Conservation (phyloP, 2,888 invertebrate species). For the Lagria hirta region DNA sequence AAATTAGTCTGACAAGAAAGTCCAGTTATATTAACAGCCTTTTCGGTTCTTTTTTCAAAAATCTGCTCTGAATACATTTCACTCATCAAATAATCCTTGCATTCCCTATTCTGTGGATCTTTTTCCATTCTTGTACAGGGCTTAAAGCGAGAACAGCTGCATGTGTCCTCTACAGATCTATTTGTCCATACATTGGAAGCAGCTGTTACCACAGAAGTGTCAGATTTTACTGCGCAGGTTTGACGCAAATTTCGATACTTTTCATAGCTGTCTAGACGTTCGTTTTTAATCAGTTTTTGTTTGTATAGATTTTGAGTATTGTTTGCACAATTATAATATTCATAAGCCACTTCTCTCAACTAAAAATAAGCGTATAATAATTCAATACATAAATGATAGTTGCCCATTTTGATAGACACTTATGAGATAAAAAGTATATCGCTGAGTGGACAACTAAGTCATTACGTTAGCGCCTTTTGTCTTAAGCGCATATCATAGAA, state of each 20-base stretch:
- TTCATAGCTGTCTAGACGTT: conserved; percentile 35
- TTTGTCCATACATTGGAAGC: conserved; percentile 16
- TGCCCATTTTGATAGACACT: too few species aligned
- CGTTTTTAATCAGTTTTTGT: conserved; percentile 14
- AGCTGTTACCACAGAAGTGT: conserved; percentile 3
- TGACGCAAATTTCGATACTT: conserved; percentile 33
- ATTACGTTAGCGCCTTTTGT: too few species aligned
- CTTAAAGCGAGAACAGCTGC: conserved; percentile 5
- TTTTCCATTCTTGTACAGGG: conserved; percentile 15
- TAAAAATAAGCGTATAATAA: conserved; percentile 48
- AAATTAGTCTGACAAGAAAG: conserved; percentile 61
- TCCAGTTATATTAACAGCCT: conserved; percentile 47
- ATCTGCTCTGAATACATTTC: conserved; percentile 52
- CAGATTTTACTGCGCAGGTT: conserved; percentile 21
- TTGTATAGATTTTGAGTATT: conserved; percentile 38
- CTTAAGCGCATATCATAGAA: too few species aligned
- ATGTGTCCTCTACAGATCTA: conserved; percentile 5
- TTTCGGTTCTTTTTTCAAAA: conserved; percentile 30
- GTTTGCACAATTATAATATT: conserved; percentile 70
- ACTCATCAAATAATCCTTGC: conserved; percentile 48
- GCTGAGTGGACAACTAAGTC: too few species aligned
- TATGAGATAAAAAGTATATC: too few species aligned
- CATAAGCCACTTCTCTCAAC: conserved; percentile 72
- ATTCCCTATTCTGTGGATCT: conserved; percentile 38
- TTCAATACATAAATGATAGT: too few species aligned